Evolutionary conservation across 2,113 vertebrate genomes (phyloP), one percentile per base, ranked within the genome.

Genomic region (Rhizomys pruinosus): DNA sequence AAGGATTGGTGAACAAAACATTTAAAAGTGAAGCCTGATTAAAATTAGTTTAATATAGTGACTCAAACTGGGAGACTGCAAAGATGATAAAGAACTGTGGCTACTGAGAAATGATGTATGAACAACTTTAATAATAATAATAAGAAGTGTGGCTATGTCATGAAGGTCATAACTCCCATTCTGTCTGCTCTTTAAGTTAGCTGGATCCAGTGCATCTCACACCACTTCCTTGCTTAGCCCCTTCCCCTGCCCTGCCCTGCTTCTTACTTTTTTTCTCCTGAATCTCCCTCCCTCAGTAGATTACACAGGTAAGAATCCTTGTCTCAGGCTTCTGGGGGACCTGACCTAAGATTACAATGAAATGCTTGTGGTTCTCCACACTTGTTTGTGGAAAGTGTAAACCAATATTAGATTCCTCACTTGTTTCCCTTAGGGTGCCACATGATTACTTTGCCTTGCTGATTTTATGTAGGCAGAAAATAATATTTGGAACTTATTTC

Each of bases 401-500:
- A 17, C 0, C 17, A 66, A 3, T 47, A 47, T 37, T 71, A 52
- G 57, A 32, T 8, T 79, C 23, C 12, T 10, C 37, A 3, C 89
- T 63, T 47, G 57, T 5, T 59, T 77, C 32, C 69, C 8, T 74
- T 29, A 13, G 32, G 12, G 16, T 13, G 19, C 29, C 25, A 22
- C 39, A 52, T 1, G 5, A 29, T 59, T 19, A 66, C 47, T 71
- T 84, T 71, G 16, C 59, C 89, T 63, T 87, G 68, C 68, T 91
- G 93, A 55, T 73, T 84, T 87, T 79, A 73, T 69, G 8, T 72
- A 22, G 27, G 59, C 25, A n/a, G 84, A 76, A 72, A 87, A 71
- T 84, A 64, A 91, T 71, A 37, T 61, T 59, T 59, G 23, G n/a
- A 55, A 82, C 59, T 86, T 32, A 3, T 95, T 95, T 96, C 5